Conservation (phyloP, 2,113 vertebrate species). For the Oreocharis arfaki region DNA sequence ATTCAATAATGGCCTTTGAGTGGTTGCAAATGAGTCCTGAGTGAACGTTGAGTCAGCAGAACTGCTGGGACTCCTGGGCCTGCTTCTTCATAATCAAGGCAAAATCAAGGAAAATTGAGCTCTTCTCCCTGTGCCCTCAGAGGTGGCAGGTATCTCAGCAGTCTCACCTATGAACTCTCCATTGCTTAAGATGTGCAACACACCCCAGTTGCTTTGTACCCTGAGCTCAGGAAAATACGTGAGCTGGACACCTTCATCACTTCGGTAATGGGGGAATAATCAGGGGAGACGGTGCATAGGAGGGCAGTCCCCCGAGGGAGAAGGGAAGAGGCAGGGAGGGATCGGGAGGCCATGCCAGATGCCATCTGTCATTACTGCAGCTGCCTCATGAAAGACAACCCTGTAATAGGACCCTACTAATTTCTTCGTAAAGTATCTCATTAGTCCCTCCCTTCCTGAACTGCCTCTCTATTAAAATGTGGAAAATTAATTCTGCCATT, state of each 20-base stretch:
- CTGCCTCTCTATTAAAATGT: conserved; percentile 81
- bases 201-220: neutral
- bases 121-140: neutral
- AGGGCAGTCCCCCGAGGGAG: neutral
- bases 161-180: neutral
- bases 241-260: neutral
- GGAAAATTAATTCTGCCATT: conserved; percentile 79
- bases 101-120: neutral
- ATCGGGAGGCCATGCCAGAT: neutral
- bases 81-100: neutral
- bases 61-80: neutral
- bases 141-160: neutral
- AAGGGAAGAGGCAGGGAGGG: neutral
- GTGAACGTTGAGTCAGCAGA: neutral
- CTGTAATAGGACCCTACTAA: conserved; percentile 75
- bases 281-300: neutral
- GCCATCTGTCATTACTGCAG: conserved; percentile 2
- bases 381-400: conserved; percentile 47
- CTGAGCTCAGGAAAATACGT: neutral
- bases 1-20: neutral
- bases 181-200: neutral
- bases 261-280: neutral
- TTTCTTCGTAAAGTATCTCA: conserved; percentile 81
- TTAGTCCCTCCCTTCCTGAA: conserved; percentile 75
- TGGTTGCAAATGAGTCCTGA: neutral